Evolutionary conservation across 92 coral and sea anemone genomes (phyloP).

Genomic region (Porites rus): DNA sequence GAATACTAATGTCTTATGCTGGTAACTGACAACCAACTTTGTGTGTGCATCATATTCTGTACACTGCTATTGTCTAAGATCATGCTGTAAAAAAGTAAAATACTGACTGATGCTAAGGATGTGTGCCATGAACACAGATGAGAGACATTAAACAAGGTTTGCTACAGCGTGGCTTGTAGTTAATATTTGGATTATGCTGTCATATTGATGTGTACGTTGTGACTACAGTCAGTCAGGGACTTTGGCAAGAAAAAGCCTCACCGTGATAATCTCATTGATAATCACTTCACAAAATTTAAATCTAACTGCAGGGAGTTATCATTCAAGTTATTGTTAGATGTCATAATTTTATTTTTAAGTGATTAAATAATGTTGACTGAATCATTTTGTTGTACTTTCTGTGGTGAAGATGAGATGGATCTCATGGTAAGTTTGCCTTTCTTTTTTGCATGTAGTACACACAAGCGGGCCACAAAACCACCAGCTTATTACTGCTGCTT

Average conservation of each 20-base stretch:
- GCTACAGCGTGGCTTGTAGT: not conserved
- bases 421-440: no score
- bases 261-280: no score
- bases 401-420: no score
- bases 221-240: not conserved
- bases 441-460: no score
- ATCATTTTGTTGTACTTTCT: not conserved
- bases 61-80: not conserved
- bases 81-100: not conserved
- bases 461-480: no score
- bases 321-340: not conserved
- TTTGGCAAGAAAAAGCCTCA: no score
- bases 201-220: no score
- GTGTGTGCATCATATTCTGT: constrained; percentile 31
- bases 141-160: not conserved
- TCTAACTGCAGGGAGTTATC: not conserved
- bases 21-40: not conserved
- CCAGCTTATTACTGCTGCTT: no score
- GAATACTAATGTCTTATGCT: not conserved
- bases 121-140: not conserved
- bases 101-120: not conserved
- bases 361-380: not conserved
- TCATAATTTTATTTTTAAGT: no score
- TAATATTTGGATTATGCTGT: not conserved
- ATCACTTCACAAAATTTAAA: not conserved